Conservation (phyloP, 2,888 invertebrate species). For the Drosophila melanosoma region DNA sequence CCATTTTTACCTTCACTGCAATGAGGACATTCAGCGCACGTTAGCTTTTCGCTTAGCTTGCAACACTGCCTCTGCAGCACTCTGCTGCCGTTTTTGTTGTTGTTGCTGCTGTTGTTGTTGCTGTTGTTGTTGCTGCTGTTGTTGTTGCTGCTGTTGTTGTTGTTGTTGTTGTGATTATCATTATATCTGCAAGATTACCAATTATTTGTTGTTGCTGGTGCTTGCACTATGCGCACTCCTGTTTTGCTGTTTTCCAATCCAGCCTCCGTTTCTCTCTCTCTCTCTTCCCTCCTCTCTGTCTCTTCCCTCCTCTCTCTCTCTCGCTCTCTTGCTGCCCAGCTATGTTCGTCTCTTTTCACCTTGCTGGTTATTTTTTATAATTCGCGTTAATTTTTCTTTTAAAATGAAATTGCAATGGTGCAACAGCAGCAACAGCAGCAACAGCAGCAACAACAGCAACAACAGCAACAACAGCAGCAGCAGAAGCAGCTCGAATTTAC, state of each 20-base stretch:
- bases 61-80: conserved; percentile 15
- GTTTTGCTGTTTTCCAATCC: conserved; percentile 31
- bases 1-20: conserved; percentile 73
- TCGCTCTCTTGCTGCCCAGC: neutral
- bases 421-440: conserved; percentile 39
- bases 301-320: conserved; percentile 2
- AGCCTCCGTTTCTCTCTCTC: conserved; percentile 6
- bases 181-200: conserved; percentile 77
- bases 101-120: conserved; percentile 57
- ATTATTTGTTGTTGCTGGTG: conserved; percentile 71
- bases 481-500: conserved; percentile 27
- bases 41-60: conserved; percentile 52
- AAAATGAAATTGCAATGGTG: conserved; percentile 75
- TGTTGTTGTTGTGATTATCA: conserved; percentile 74
- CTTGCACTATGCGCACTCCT: conserved; percentile 57
- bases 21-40: conserved; percentile 79
- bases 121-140: conserved; percentile 59
- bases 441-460: conserved; percentile 17
- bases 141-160: conserved; percentile 33
- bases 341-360: conserved; percentile 9
- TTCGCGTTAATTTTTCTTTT: conserved; percentile 79
- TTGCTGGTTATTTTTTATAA: conserved; percentile 73
- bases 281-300: conserved; percentile 5
- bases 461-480: conserved; percentile 21
- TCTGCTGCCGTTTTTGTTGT: conserved; percentile 37